Evolutionary conservation across 2,797 vertebrate genomes (phyloP).

Genomic region (Sparus aurata): DNA sequence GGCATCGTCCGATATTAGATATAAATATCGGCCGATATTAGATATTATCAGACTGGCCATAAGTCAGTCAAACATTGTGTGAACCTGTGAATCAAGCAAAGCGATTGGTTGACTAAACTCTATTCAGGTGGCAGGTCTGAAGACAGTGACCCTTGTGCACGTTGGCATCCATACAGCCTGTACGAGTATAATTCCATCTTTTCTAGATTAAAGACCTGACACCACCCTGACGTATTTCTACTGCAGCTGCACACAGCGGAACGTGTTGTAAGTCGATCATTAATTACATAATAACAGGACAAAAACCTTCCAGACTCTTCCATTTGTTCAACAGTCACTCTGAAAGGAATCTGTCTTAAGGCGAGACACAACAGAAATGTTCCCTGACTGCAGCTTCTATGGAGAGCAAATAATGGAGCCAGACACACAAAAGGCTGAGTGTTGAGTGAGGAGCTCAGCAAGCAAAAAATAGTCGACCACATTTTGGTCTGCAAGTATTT

Average conservation of each 20-base stretch:
- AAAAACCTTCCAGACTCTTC: slow-evolving; percentile 6
- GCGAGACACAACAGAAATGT: not conserved
- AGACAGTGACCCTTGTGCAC: not conserved
- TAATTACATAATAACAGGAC: not conserved
- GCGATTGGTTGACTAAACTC: not conserved
- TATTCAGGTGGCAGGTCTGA: not conserved
- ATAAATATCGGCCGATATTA: too few relatives aligned
- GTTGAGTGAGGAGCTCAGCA: not conserved
- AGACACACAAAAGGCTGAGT: not conserved
- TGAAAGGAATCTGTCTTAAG: not conserved
- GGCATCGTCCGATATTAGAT: too few relatives aligned
- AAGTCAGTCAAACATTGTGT: too few relatives aligned
- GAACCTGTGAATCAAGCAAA: too few relatives aligned
- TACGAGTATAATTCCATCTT: not conserved
- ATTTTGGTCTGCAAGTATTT: not conserved
- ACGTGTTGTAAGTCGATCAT: not conserved
- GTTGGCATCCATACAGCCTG: not conserved
- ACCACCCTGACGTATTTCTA: slow-evolving; percentile 1
- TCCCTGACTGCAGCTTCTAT: not conserved
- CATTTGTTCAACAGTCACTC: not conserved
- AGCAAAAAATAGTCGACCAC: not conserved
- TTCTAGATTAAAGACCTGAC: not conserved
- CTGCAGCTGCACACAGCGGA: not conserved
- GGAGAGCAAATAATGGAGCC: not conserved
- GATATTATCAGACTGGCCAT: too few relatives aligned